These are phyloP conservation scores for Pachymerium ferrugineum DNA, from an alignment of 2,888 invertebrate genomes.

Conservation along the genomic window DNA sequence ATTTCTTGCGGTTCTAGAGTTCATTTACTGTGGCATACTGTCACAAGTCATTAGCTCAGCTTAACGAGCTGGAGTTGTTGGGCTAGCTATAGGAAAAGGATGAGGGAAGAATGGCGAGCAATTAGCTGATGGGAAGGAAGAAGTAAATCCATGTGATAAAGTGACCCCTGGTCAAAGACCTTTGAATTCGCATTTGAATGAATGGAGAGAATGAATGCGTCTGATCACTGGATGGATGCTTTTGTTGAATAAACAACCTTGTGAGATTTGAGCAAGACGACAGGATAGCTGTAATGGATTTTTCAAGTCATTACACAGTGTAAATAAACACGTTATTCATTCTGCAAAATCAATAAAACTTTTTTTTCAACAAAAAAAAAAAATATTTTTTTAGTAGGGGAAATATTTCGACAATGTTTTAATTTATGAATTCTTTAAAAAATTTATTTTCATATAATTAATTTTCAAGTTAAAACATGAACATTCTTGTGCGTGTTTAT, in stretches of 20 bases:
- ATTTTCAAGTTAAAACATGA: too few relatives aligned
- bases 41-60: constrained; percentile 20
- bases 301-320: not conserved
- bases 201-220: not conserved
- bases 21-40: constrained; percentile 27
- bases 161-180: constrained; percentile 2
- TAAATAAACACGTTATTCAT: not conserved
- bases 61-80: constrained; percentile 23
- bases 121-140: constrained; percentile 21
- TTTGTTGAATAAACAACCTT: constrained; percentile 17
- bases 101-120: not conserved
- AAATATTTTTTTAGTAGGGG: too few relatives aligned
- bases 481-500: too few relatives aligned
- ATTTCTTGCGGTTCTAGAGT: constrained; percentile 24
- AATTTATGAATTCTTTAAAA: too few relatives aligned
- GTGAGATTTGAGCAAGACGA: not conserved
- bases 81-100: not conserved
- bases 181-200: not conserved
- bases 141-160: constrained; percentile 18
- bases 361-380: not conserved
- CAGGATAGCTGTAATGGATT: not conserved
- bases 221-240: not conserved
- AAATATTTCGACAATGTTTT: too few relatives aligned
- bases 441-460: too few relatives aligned
- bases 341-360: not conserved